A percentile compares a stretch with the other conserved stretches of the same genome.
These are phyloP conservation scores for Calliphora vicina DNA, from an alignment of 1,140 invertebrate genomes.

Conservation along the genomic window DNA sequence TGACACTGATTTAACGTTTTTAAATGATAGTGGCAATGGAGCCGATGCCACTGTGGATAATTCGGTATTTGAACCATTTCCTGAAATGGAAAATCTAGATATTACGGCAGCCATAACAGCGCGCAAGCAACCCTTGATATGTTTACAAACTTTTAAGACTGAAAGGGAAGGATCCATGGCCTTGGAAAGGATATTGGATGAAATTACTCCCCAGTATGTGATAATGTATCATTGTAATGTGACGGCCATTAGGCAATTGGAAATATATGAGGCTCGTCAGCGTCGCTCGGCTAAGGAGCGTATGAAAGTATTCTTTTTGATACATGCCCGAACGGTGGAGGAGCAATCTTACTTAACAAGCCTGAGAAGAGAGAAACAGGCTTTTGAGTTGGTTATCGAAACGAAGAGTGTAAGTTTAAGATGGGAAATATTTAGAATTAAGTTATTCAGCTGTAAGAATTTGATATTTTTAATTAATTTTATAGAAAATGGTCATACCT, in stretches of 20 bases:
- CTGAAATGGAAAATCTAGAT: constrained; percentile 74
- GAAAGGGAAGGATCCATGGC: constrained; percentile 74
- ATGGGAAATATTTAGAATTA: background rate
- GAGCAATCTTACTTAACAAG: constrained; percentile 94
- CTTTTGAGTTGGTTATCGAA: constrained; percentile 91
- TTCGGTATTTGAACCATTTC: constrained; percentile 72
- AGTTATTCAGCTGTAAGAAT: background rate
- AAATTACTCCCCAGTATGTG: constrained; percentile 81
- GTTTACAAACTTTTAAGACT: constrained; percentile 78
- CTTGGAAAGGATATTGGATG: constrained; percentile 72
- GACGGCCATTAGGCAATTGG: constrained; percentile 85
- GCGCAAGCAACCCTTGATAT: constrained; percentile 69
- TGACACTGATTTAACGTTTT: constrained; percentile 40
- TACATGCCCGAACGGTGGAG: constrained; percentile 91
- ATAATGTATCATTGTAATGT: constrained; percentile 93
- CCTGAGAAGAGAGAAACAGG: constrained; percentile 89
- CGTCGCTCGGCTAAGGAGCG: constrained; percentile 67
- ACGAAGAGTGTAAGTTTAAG: constrained; percentile 81
- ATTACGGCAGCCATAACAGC: constrained; percentile 67
- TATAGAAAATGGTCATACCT: constrained; percentile 88
- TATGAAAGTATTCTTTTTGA: constrained; percentile 85
- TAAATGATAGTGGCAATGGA: constrained; percentile 48
- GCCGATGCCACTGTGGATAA: constrained; percentile 59
- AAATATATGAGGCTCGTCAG: constrained; percentile 82
- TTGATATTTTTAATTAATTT: constrained; percentile 30